Evolutionary conservation across 2,113 vertebrate genomes (phyloP), one percentile per base, ranked within the genome.

Genomic region (Syrrhaptes paradoxus): DNA sequence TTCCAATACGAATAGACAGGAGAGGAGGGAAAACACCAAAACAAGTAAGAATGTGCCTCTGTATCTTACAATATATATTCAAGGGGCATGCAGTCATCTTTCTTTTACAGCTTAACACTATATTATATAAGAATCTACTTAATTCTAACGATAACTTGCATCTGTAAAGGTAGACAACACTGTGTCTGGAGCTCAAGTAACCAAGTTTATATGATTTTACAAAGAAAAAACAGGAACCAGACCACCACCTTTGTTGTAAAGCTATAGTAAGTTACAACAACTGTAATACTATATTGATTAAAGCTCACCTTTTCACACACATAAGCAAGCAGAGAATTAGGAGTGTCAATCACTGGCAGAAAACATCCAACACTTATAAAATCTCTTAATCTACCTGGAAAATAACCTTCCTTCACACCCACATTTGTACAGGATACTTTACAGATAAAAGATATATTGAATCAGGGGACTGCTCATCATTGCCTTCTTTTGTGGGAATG

Each of bases 401-500:
- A 87, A 93, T 18, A 46, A 74, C 51, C 26, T 55, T 85, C 17
- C 38, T 59, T 63, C 62, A 45, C 22, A 72, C 10, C 5, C 48
- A 71, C 20, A 11, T 67, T 74, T 87, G 45, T 41, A 71, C 4
- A 52, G 26, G 24, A 55, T 49, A 52, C 28, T 38, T 87, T 51
- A 73, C 2, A 7, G 55, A 46, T 16, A 65, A 82, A 82, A 81
- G 7, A 43, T 5, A 34, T 1, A 32, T 2, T 25, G 45, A 89
- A 24, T 52, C 25, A 78, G 34, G 91, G 49, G 13, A 63, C 26
- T 43, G 12, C 8, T 89, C 9, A 34, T 49, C 24, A 14, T 17
- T 49, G 18, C 17, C 43, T 36, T 45, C 38, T 0, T 0, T 31
- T 54, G 29, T 13, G 26, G 32, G 21, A 81, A 43, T 18, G 14